A percentile compares a stretch with the other conserved stretches of the same genome.
These are phyloP conservation scores for Sebastes ruberrimus DNA, from an alignment of 2,797 vertebrate species.

Conservation along the genomic window DNA sequence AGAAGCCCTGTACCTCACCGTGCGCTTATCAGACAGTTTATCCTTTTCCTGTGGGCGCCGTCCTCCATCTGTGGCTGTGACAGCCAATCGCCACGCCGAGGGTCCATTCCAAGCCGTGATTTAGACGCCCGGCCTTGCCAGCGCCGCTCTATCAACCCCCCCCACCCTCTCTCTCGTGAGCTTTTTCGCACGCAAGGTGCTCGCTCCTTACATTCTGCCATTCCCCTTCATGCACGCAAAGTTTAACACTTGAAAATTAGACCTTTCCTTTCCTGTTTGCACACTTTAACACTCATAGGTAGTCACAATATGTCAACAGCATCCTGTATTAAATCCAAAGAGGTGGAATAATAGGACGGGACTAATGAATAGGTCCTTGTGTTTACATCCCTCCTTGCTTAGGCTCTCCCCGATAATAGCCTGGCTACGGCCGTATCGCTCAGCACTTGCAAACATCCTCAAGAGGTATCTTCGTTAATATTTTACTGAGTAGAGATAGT, in stretches of 20 bases:
- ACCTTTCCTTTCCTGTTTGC: neutral
- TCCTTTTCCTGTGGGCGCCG: constrained; percentile 73
- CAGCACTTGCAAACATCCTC: constrained; percentile 63
- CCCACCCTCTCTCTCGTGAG: constrained; percentile 8
- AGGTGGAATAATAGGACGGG: constrained; percentile 11
- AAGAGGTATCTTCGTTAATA: constrained; percentile 66
- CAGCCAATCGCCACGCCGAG: constrained; percentile 66
- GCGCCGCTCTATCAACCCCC: constrained; percentile 38
- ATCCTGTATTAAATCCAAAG: constrained; percentile 4
- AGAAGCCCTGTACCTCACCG: constrained; percentile 67
- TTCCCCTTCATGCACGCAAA: neutral
- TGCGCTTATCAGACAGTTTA: constrained; percentile 78
- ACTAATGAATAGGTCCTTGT: constrained; percentile 48
- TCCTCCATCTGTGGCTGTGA: constrained; percentile 77
- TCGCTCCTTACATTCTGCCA: neutral
- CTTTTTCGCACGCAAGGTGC: constrained; percentile 23
- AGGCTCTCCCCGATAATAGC: constrained; percentile 40
- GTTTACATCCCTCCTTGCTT: constrained; percentile 44
- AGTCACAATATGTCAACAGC: neutral
- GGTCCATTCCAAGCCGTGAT: constrained; percentile 68
- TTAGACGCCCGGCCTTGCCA: constrained; percentile 69
- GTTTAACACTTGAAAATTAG: neutral
- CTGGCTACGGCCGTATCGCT: constrained; percentile 37
- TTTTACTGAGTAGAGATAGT: constrained; percentile 59
- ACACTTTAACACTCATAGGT: neutral